Percentiles rank a stretch among this genome's conserved stretches.
Evolutionary conservation across 2,888 invertebrate species (phyloP).

Genomic region (Pyralis farinalis): DNA sequence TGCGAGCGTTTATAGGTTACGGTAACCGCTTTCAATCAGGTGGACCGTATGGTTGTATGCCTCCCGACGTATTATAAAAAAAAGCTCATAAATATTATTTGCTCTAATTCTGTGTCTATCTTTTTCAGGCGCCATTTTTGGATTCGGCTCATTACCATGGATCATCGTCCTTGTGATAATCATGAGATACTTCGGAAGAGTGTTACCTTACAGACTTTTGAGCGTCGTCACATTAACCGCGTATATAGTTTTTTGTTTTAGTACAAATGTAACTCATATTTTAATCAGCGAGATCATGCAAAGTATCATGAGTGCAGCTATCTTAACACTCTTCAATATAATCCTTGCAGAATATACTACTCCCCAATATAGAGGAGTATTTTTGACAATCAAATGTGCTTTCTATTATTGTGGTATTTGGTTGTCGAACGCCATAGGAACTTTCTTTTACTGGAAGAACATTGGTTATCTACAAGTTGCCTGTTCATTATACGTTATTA

Average conservation of each 20-base stretch:
- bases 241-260: conserved; percentile 24
- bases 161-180: conserved; percentile 25
- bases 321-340: conserved; percentile 17
- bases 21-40: too few relatives aligned
- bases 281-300: conserved; percentile 27
- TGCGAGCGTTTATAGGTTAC: too few relatives aligned
- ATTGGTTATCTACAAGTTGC: conserved; percentile 27
- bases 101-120: background rate
- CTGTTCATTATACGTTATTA: conserved; percentile 19
- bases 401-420: conserved; percentile 33
- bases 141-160: conserved; percentile 26
- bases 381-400: conserved; percentile 30
- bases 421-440: conserved; percentile 34
- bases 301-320: conserved; percentile 12
- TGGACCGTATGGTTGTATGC: too few relatives aligned
- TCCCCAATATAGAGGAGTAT: conserved; percentile 33
- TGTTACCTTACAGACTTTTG: conserved; percentile 20
- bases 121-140: conserved; percentile 10
- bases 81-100: too few relatives aligned
- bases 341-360: conserved; percentile 35
- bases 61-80: too few relatives aligned
- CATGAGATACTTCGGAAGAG: conserved; percentile 25
- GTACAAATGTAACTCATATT: conserved; percentile 25
- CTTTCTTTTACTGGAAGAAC: conserved; percentile 31
- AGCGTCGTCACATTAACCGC: conserved; percentile 18